Percentiles rank a stretch among this genome's conserved stretches.
Evolutionary conservation across 2,888 invertebrate species (phyloP).

Genomic region (Sthenelais limicola): DNA sequence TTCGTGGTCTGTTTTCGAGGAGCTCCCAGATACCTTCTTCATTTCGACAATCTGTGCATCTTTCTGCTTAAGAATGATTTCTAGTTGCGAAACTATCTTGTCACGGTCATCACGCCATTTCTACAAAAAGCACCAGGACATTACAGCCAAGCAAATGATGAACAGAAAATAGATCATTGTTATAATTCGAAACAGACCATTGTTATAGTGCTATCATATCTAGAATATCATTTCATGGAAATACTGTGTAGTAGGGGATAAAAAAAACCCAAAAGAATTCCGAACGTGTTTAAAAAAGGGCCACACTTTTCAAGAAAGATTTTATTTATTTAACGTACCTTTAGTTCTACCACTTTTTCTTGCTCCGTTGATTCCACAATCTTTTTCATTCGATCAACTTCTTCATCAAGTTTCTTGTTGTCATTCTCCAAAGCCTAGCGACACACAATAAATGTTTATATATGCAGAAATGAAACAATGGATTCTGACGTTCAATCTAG

Average conservation of each 20-base stretch:
- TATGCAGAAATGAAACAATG: too few relatives aligned
- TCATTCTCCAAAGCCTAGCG: conserved; percentile 38
- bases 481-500: too few relatives aligned
- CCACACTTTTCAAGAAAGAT: not conserved
- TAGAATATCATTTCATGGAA: too few relatives aligned
- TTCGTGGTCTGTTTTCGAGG: conserved; percentile 13
- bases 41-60: conserved; percentile 39
- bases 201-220: too few relatives aligned
- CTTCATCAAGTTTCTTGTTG: conserved; percentile 11
- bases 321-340: conserved; percentile 2
- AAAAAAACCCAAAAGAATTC: not conserved
- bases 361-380: not conserved
- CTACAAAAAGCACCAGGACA: not conserved
- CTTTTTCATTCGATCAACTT: conserved; percentile 21
- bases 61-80: conserved; percentile 45
- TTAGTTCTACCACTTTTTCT: conserved; percentile 2
- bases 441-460: not conserved
- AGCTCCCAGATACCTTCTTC: not conserved
- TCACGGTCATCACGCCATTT: conserved; percentile 45
- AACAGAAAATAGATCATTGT: too few relatives aligned
- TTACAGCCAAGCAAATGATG: too few relatives aligned
- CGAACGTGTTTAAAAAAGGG: too few relatives aligned
- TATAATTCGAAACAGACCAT: too few relatives aligned
- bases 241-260: not conserved
- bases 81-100: conserved; percentile 41